Evolutionary conservation across 2,113 vertebrate genomes (phyloP).

Genomic region (Tapirus terrestris): DNA sequence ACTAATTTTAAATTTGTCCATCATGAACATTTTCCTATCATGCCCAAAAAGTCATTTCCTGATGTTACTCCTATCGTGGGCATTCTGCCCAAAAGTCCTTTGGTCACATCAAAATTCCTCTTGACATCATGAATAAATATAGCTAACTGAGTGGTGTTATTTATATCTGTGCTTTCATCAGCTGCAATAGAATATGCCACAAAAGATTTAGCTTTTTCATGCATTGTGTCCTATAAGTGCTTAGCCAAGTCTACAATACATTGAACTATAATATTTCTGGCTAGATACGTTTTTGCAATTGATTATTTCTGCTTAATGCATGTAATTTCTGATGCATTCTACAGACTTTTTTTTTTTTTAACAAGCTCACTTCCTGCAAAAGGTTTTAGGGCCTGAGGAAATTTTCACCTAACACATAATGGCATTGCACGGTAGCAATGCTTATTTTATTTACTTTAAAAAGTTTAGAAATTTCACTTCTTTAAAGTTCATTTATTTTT

Average conservation of each 20-base stretch:
- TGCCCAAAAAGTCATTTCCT: conserved; percentile 60
- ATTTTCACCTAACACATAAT: conserved; percentile 19
- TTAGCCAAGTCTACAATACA: background rate
- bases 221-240: conserved; percentile 6
- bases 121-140: conserved; percentile 64
- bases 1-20: conserved; percentile 52
- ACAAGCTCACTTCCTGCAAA: background rate
- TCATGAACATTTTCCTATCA: conserved; percentile 40
- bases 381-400: conserved; percentile 18
- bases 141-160: conserved; percentile 66
- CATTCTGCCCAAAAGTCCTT: conserved; percentile 46
- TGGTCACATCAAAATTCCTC: conserved; percentile 58
- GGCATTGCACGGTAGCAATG: background rate
- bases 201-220: conserved; percentile 64
- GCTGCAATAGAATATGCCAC: conserved; percentile 56
- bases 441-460: conserved; percentile 14
- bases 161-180: conserved; percentile 68
- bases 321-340: conserved; percentile 39
- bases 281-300: conserved; percentile 38
- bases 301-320: conserved; percentile 43
- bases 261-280: conserved; percentile 29
- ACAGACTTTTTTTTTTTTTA: background rate
- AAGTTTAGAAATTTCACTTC: conserved; percentile 26
- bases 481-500: conserved; percentile 35
- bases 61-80: conserved; percentile 56